Evolutionary conservation across 1,140 invertebrate genomes (phyloP), one percentile per base, ranked within the genome.

Genomic region (Aphidius gifuensis): DNA sequence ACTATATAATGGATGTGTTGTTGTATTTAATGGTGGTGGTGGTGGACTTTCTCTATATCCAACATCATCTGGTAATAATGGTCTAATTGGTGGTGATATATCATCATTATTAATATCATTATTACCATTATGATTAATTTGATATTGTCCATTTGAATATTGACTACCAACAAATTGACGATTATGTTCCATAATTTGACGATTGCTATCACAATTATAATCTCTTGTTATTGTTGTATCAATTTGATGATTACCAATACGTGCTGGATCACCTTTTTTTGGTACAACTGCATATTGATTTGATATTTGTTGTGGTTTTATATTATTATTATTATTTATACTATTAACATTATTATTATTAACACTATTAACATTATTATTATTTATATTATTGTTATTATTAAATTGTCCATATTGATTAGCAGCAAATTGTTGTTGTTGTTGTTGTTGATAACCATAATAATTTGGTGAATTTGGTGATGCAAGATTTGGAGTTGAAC

Each of bases 1-100:
- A 39, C 80, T 85, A 68, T 85, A 89, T 7, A 91, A 76, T 1
- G 89, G 90, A 81, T 92, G 90, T 2, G 90, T 91, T 1, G 84
- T 81, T 2, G 86, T 86, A 8, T 87, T 88, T 0, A 89, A 86
- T 3, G 90, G 88, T 7, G 88, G 83, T 16, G 89, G 89, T 1
- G 89, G 89, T 61, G 87, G 86, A 66, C 83, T 85, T 50, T 85
- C 84, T 32, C 68, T 69, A 53, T 80, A 83, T 2, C 69, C 53
- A 16, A 38, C 74, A 23, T 78, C 74, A 48, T 77, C 74, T 2
- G 77, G 69, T 32, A 78, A 66, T 32, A 69, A 48, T 1, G 76
- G 72, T 59, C 78, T 72, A 54, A 62, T 58, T 23, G 59, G 65
- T 47, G 69, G 70, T 43, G 65, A 68, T 6, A 65, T 69, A 1